Evolutionary conservation across 2,888 invertebrate genomes (phyloP).

Genomic region (Mythimna impura): DNA sequence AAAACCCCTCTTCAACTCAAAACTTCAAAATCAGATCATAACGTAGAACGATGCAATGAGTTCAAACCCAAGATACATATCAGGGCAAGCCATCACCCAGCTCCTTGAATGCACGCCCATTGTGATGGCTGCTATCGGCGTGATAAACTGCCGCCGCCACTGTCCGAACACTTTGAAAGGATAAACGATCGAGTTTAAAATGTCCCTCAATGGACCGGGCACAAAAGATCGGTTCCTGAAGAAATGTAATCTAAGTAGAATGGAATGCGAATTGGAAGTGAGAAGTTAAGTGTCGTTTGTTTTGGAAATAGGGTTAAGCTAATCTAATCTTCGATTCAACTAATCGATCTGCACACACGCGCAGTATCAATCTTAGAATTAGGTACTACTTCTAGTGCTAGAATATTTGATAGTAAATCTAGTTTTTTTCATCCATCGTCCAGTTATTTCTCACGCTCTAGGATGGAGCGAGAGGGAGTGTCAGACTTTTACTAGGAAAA

Average conservation of each 20-base stretch:
- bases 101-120: constrained; percentile 60
- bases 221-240: constrained; percentile 67
- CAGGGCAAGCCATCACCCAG: constrained; percentile 55
- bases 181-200: constrained; percentile 83
- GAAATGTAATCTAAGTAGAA: constrained; percentile 51
- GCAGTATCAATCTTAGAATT: no score
- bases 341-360: not conserved
- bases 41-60: constrained; percentile 34
- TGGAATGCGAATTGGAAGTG: constrained; percentile 46
- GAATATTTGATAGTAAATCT: no score
- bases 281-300: constrained; percentile 15
- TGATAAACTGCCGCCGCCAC: constrained; percentile 80
- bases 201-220: constrained; percentile 73
- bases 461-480: no score
- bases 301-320: not conserved
- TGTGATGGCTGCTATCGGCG: constrained; percentile 74
- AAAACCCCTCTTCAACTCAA: not conserved
- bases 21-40: constrained; percentile 33
- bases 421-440: no score
- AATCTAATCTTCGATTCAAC: not conserved
- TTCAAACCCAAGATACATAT: constrained; percentile 53
- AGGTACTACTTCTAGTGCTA: no score
- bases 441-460: no score
- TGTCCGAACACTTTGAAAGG: constrained; percentile 83
- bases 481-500: no score